Conservation (phyloP, 2,888 invertebrate species). For the Scaptomyza flava region DNA sequence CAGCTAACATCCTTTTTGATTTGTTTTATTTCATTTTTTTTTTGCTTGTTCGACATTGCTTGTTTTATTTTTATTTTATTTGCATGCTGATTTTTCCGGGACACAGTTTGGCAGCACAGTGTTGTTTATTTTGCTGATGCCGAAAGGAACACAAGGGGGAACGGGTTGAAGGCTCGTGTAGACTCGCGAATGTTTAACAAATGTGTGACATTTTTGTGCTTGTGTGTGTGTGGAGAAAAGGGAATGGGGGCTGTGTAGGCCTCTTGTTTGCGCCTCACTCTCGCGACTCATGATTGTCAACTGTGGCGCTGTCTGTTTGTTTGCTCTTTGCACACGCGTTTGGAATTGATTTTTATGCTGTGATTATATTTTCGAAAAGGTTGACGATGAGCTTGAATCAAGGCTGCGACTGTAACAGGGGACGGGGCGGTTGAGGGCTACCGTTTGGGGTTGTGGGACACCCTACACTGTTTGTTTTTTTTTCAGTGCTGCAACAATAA, state of each 20-base stretch:
- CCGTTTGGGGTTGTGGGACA: constrained; percentile 26
- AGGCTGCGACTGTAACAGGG: constrained; percentile 24
- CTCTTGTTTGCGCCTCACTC: constrained; percentile 21
- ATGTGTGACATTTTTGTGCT: constrained; percentile 76
- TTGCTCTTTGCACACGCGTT: constrained; percentile 72
- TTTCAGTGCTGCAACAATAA: constrained; percentile 11
- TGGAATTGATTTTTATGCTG: constrained; percentile 80
- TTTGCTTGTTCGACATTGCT: constrained; percentile 20
- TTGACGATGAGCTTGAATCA: constrained; percentile 69
- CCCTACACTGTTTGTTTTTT: constrained; percentile 43
- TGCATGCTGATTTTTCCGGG: constrained; percentile 73
- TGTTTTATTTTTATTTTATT: constrained; percentile 69
- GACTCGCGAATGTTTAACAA: constrained; percentile 77
- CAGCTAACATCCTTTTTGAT: constrained; percentile 18
- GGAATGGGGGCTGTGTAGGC: constrained; percentile 12
- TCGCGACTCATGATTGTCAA: constrained; percentile 24
- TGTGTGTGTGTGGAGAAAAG: constrained; percentile 20
- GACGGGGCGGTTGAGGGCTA: neutral
- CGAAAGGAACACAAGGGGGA: constrained; percentile 12
- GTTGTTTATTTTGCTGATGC: constrained; percentile 65
- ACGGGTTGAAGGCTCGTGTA: constrained; percentile 43
- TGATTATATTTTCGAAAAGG: constrained; percentile 79
- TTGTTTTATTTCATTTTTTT: constrained; percentile 33
- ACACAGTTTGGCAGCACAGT: constrained; percentile 62
- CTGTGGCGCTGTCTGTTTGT: constrained; percentile 63